Conservation (phyloP, 2,888 invertebrate species). For the Bellardia bayeri region DNA sequence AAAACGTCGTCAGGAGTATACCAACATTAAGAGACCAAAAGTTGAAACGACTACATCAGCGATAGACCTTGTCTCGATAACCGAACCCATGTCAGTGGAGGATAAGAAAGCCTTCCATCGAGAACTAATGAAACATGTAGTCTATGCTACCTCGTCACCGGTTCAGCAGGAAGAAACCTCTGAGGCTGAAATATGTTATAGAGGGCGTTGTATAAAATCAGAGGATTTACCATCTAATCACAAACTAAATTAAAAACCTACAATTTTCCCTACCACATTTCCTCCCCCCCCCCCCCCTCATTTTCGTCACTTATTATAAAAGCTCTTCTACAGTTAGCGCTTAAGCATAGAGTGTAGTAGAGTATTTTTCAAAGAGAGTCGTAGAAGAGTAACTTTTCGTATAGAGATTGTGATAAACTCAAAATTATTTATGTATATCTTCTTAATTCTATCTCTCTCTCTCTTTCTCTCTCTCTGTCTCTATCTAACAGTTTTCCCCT, state of each 20-base stretch:
- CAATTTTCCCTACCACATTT: not conserved
- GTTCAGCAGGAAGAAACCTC: constrained; percentile 93
- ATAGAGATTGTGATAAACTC: constrained; percentile 73
- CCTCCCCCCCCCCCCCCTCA: not conserved
- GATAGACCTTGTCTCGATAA: constrained; percentile 72
- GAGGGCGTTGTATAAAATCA: constrained; percentile 92
- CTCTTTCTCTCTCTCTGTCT: not conserved
- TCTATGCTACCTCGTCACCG: constrained; percentile 89
- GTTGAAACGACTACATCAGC: constrained; percentile 76
- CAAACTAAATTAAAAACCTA: constrained; percentile 80
- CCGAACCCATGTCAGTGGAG: constrained; percentile 73
- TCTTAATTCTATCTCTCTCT: constrained; percentile 6
- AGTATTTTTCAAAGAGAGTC: constrained; percentile 1
- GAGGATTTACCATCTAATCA: constrained; percentile 83
- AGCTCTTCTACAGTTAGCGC: constrained; percentile 17
- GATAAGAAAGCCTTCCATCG: constrained; percentile 80
- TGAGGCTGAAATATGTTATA: constrained; percentile 95
- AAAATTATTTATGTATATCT: constrained; percentile 26
- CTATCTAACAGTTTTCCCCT: not conserved
- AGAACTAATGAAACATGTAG: constrained; percentile 83
- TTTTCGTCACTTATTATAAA: not conserved
- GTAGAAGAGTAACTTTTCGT: constrained; percentile 28
- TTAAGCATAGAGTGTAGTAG: constrained; percentile 9
- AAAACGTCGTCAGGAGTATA: constrained; percentile 82
- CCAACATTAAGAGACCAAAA: constrained; percentile 80